These are phyloP conservation scores for Amyelois transitella DNA, from an alignment of 1,140 invertebrate species.

Conservation along the genomic window DNA sequence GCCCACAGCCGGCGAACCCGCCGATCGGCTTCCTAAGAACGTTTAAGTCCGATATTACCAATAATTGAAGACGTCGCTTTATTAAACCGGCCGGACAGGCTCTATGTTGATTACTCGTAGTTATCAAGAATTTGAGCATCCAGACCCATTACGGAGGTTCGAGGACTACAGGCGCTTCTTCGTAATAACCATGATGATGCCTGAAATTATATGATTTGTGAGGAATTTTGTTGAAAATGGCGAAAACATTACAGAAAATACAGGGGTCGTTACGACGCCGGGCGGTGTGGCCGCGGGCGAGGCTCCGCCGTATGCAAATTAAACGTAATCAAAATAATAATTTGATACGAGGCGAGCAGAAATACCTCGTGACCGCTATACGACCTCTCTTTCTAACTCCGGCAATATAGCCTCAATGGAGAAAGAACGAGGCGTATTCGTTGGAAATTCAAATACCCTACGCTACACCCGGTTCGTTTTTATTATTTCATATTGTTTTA, in stretches of 20 bases:
- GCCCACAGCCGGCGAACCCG: conserved; percentile 24
- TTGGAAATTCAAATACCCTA: conserved; percentile 47
- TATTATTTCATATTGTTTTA: conserved; percentile 56
- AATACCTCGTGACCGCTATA: conserved; percentile 8
- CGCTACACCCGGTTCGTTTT: conserved; percentile 44
- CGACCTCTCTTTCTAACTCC: conserved; percentile 29
- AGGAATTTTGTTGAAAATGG: conserved; percentile 72
- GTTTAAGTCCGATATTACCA: conserved; percentile 67
- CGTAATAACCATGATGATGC: conserved; percentile 70
- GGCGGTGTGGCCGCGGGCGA: conserved; percentile 42
- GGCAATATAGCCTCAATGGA: conserved; percentile 16
- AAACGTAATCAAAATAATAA: conserved; percentile 73
- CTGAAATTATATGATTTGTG: conserved; percentile 72
- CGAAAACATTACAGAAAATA: conserved; percentile 73
- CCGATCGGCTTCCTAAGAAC: conserved; percentile 61
- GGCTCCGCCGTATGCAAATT: conserved; percentile 66
- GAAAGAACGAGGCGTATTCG: conserved; percentile 26
- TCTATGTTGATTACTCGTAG: conserved; percentile 68
- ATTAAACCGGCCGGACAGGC: conserved; percentile 56
- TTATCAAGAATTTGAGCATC: conserved; percentile 67
- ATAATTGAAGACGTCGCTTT: conserved; percentile 62
- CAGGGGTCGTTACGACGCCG: conserved; percentile 58
- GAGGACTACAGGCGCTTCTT: conserved; percentile 53
- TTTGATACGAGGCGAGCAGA: conserved; percentile 46
- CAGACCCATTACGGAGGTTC: conserved; percentile 52